These are phyloP conservation scores for Etheostoma cragini DNA, from an alignment of 2,113 vertebrate species.

Conservation along the genomic window DNA sequence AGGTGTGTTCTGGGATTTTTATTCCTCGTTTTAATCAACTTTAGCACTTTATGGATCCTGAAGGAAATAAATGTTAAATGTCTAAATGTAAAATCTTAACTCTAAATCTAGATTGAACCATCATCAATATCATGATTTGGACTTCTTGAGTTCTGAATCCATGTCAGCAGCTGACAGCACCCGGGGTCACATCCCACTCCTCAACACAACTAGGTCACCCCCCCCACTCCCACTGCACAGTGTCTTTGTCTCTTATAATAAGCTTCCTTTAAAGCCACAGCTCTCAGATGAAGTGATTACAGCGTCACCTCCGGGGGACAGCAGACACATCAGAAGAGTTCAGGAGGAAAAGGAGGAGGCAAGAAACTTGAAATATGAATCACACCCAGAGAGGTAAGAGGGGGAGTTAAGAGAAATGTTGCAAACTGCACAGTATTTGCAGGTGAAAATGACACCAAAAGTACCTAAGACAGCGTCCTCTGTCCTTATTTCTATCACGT, in stretches of 20 bases:
- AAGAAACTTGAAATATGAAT: neutral
- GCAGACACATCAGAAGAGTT: neutral
- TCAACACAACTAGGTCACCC: constrained; percentile 10
- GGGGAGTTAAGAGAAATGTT: neutral
- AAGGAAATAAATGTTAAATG: too few relatives aligned
- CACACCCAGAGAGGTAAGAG: neutral
- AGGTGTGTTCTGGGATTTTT: too few relatives aligned
- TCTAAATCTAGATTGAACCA: too few relatives aligned
- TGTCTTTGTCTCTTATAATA: constrained; percentile 10
- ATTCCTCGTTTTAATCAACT: too few relatives aligned
- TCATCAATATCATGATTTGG: too few relatives aligned
- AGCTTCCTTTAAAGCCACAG: neutral
- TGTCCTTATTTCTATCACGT: neutral
- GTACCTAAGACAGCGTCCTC: neutral
- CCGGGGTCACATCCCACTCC: neutral
- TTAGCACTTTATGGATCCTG: too few relatives aligned
- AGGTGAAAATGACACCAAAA: neutral
- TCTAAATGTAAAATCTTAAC: too few relatives aligned
- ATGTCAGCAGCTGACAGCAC: neutral
- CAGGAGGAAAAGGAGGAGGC: neutral
- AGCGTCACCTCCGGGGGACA: neutral
- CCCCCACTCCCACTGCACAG: neutral
- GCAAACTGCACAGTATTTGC: neutral
- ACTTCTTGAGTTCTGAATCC: neutral
- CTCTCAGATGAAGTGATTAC: neutral